phyloP scores from a whole-genome alignment of 2,113 vertebrate genomes.

The Ageneiosus marmoratus region DNA sequence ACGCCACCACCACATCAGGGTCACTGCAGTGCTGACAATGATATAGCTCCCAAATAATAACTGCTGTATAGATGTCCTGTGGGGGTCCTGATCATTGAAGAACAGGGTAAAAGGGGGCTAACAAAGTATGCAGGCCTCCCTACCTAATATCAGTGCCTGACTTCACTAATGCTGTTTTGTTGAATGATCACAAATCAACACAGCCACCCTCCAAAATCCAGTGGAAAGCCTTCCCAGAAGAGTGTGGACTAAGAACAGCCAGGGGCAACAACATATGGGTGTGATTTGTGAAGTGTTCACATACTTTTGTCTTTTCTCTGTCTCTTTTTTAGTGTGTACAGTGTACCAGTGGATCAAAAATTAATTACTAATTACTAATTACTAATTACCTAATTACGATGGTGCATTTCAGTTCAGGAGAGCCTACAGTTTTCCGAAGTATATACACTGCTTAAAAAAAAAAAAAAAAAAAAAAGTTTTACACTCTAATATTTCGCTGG shows the following conservation, averaged over 20 bases:
- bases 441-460: too few relatives aligned
- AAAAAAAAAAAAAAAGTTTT: too few relatives aligned
- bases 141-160: not conserved
- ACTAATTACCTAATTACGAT: too few relatives aligned
- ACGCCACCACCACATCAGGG: too few relatives aligned
- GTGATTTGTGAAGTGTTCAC: not conserved
- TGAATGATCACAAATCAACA: not conserved
- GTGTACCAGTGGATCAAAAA: constrained; percentile 71
- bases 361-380: too few relatives aligned
- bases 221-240: not conserved
- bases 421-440: not conserved
- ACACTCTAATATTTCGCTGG: too few relatives aligned
- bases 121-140: not conserved
- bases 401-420: not conserved
- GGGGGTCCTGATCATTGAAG: too few relatives aligned
- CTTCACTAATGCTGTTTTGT: not conserved
- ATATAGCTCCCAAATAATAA: too few relatives aligned
- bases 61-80: too few relatives aligned
- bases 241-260: not conserved
- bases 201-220: not conserved
- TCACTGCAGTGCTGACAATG: too few relatives aligned
- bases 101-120: too few relatives aligned
- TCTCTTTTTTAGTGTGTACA: constrained; percentile 68
- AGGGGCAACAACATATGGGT: not conserved
- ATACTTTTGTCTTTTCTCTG: not conserved